These are phyloP conservation scores for Drosophila nr. perissopoda DNA, from an alignment of 2,888 invertebrate genomes.

Conservation along the genomic window DNA sequence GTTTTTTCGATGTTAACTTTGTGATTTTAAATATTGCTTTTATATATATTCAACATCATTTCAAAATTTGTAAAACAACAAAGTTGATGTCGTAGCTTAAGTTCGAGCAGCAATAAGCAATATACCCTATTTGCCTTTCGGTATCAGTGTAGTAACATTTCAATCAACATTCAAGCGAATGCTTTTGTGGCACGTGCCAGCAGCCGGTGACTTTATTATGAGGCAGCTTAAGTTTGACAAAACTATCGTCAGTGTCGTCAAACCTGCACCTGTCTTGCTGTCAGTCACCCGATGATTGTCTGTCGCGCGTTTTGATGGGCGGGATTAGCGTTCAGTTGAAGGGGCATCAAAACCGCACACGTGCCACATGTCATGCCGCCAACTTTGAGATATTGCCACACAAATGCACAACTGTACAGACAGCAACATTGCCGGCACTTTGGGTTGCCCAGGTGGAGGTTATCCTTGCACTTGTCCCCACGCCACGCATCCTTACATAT, in stretches of 20 bases:
- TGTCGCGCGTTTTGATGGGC: constrained; percentile 43
- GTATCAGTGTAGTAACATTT: constrained; percentile 12
- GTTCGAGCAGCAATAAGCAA: background rate
- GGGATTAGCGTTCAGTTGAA: constrained; percentile 46
- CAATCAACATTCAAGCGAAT: constrained; percentile 58
- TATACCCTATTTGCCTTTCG: background rate
- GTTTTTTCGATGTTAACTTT: background rate
- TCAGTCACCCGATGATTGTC: constrained; percentile 9
- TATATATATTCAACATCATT: background rate
- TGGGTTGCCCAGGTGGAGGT: constrained; percentile 22
- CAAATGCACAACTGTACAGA: background rate
- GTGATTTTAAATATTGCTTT: background rate
- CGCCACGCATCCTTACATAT: constrained; percentile 10
- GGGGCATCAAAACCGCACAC: constrained; percentile 74
- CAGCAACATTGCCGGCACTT: constrained; percentile 10
- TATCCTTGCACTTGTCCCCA: background rate
- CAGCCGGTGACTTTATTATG: constrained; percentile 57
- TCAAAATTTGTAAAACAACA: background rate
- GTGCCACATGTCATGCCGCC: constrained; percentile 70
- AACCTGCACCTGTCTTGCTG: constrained; percentile 35
- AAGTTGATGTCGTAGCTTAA: too few relatives aligned
- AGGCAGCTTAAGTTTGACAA: constrained; percentile 70
- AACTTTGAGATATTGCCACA: constrained; percentile 71
- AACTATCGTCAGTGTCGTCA: constrained; percentile 50
- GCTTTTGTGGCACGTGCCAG: constrained; percentile 46